Percentiles rank a stretch among this genome's conserved stretches.
phyloP scores from a whole-genome alignment of 2,888 invertebrate genomes.

The Callyntrura guangdongensis region DNA sequence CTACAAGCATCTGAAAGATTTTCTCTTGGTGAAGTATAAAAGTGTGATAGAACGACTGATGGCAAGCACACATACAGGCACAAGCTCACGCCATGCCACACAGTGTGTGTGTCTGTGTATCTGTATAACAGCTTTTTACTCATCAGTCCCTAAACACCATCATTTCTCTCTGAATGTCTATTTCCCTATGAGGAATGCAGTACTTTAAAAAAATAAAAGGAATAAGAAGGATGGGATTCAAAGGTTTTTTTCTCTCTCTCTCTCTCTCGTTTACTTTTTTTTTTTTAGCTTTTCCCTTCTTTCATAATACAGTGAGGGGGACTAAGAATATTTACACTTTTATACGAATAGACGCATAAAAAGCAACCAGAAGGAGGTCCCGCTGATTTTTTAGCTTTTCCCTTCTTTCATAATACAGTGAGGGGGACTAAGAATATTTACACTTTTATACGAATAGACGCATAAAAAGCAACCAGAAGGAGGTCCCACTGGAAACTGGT shows the following conservation, averaged over 20 bases:
- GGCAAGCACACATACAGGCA: background rate
- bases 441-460: background rate
- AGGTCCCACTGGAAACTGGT: constrained; percentile 14
- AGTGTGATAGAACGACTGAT: constrained; percentile 32
- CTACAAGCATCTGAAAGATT: constrained; percentile 52
- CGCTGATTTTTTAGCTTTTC: constrained; percentile 25
- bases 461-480: constrained; percentile 16
- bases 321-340: background rate
- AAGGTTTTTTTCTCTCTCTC: constrained; percentile 29
- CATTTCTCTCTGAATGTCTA: background rate
- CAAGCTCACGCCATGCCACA: background rate
- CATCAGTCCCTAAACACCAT: background rate
- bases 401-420: constrained; percentile 6
- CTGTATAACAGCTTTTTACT: background rate
- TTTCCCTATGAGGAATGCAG: constrained; percentile 20
- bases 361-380: too few relatives aligned
- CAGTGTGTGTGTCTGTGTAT: background rate
- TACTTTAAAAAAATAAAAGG: background rate
- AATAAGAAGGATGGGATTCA: constrained; percentile 58
- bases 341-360: background rate
- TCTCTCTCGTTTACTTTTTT: too few relatives aligned
- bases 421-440: background rate
- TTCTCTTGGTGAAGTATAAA: constrained; percentile 62
- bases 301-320: constrained; percentile 9
- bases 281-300: constrained; percentile 17